Percentiles rank a stretch among this genome's conserved stretches.
phyloP scores from a whole-genome alignment of 2,113 vertebrate genomes.

The Sarotherodon lohbergeri region DNA sequence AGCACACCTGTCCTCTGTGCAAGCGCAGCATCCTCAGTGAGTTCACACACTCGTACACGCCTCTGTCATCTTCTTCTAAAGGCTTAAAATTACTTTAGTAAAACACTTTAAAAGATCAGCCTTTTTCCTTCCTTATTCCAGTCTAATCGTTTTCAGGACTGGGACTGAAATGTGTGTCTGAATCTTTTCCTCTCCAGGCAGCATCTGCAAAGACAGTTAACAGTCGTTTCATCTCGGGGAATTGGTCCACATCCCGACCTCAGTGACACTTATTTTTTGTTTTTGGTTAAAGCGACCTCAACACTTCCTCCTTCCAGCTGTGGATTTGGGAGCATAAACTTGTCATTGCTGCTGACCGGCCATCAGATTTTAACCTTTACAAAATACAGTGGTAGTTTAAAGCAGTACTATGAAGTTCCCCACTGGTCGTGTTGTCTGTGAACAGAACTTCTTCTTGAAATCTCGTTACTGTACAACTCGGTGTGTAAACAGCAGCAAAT shows the following conservation, averaged over 20 bases:
- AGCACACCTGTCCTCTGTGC: conserved; percentile 93
- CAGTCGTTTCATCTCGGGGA: not conserved
- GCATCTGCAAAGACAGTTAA: conserved; percentile 60
- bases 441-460: conserved; percentile 14
- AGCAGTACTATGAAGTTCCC: not conserved
- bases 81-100: not conserved
- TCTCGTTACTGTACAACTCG: conserved; percentile 23
- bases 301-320: not conserved
- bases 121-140: too few relatives aligned
- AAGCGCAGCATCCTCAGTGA: conserved; percentile 88
- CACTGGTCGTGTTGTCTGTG: conserved; percentile 13
- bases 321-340: conserved; percentile 9
- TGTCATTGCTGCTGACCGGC: not conserved
- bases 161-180: not conserved
- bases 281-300: not conserved
- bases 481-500: not conserved
- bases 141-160: not conserved
- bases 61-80: not conserved
- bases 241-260: not conserved
- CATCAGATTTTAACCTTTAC: not conserved
- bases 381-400: not conserved
- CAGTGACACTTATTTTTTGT: not conserved
- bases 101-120: not conserved
- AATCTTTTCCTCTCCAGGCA: conserved; percentile 33
- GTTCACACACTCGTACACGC: not conserved